These are phyloP conservation scores for Alviniconcha marisindica DNA, from an alignment of 1,140 invertebrate species.

Conservation along the genomic window DNA sequence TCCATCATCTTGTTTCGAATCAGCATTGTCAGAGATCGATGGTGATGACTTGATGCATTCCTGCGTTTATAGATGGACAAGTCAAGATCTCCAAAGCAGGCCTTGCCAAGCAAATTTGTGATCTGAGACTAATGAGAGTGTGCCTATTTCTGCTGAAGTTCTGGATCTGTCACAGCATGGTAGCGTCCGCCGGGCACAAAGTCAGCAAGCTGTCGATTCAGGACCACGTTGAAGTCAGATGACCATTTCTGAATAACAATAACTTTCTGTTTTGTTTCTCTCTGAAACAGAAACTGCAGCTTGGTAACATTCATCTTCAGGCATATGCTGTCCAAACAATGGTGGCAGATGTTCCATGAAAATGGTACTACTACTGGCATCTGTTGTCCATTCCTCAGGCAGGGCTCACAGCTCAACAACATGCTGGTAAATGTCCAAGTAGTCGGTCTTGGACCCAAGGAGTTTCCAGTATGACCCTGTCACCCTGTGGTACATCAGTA, in stretches of 20 bases:
- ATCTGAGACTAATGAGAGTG: slow-evolving; percentile 21
- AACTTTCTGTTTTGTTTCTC: background rate
- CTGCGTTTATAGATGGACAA: slow-evolving; percentile 31
- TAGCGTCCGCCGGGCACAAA: slow-evolving; percentile 23
- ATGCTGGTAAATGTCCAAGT: background rate
- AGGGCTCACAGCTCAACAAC: slow-evolving; percentile 3
- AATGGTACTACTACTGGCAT: background rate
- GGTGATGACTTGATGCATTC: slow-evolving; percentile 34
- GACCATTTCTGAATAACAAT: background rate
- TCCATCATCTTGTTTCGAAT: too few species aligned
- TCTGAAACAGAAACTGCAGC: background rate
- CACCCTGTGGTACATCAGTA: background rate
- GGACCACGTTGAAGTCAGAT: background rate
- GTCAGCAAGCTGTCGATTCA: background rate
- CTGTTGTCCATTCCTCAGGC: background rate
- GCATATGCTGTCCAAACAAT: background rate
- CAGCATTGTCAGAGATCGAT: too few species aligned
- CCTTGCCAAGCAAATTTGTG: slow-evolving; percentile 29
- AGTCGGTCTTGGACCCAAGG: background rate
- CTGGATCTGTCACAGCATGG: slow-evolving; percentile 17
- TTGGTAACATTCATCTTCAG: background rate
- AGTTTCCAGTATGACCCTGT: background rate
- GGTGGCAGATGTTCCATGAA: background rate
- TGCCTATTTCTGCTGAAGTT: slow-evolving; percentile 1
- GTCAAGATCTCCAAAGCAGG: slow-evolving; percentile 31